Percentiles rank a stretch among this genome's conserved stretches.
These are phyloP conservation scores for Gymnoscopelus microlampas DNA, from an alignment of 2,797 vertebrate species.

Conservation along the genomic window DNA sequence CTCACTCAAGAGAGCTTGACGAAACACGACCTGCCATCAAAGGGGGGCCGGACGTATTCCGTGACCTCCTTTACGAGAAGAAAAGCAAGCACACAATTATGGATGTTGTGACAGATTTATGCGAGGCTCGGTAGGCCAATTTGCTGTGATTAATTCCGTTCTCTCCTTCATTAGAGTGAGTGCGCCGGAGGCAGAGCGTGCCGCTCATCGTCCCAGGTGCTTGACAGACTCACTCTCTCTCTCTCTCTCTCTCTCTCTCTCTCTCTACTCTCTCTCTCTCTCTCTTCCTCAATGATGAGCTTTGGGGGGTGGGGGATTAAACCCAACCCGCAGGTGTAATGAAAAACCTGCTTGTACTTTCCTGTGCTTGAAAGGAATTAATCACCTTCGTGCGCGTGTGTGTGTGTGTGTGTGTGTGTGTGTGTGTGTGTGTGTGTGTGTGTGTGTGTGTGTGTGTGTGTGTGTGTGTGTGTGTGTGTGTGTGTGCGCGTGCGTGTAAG, in stretches of 20 bases:
- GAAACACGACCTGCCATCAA: too few species aligned
- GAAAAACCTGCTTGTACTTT: constrained; percentile 28
- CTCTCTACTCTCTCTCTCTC: too few species aligned
- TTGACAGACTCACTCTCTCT: neutral
- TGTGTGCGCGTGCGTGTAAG: too few species aligned
- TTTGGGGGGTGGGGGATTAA: constrained; percentile 36
- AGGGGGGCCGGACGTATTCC: too few species aligned
- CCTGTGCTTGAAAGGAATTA: constrained; percentile 39
- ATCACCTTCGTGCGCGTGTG: constrained; percentile 40
- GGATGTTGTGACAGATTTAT: constrained; percentile 11
- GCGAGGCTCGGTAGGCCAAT: constrained; percentile 15
- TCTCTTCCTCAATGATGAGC: constrained; percentile 37
- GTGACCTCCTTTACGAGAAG: too few species aligned
- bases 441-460: too few species aligned
- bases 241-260: too few species aligned
- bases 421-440: constrained; percentile 9
- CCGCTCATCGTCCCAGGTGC: constrained; percentile 39
- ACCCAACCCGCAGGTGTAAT: constrained; percentile 8
- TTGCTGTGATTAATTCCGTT: constrained; percentile 32
- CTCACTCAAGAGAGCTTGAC: too few species aligned
- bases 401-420: too few species aligned
- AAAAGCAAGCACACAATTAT: too few species aligned
- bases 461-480: constrained; percentile 10
- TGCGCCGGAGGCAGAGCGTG: neutral
- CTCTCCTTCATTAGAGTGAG: constrained; percentile 24